These are phyloP conservation scores for Tetranychus truncatus DNA, from an alignment of 2,888 invertebrate species.

Conservation along the genomic window DNA sequence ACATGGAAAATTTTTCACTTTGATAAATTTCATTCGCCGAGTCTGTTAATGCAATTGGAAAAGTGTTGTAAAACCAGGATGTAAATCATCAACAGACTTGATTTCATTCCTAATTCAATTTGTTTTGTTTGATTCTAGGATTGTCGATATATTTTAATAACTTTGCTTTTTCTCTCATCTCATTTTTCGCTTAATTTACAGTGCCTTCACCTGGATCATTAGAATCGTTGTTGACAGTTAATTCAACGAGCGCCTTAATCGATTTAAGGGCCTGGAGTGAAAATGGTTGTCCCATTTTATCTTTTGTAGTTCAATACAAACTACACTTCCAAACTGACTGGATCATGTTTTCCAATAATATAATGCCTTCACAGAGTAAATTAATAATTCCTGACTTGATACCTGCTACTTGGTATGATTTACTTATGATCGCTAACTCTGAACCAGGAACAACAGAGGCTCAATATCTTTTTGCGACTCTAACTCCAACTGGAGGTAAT, in stretches of 20 bases:
- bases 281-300: slow-evolving; percentile 25
- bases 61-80: too few relatives aligned
- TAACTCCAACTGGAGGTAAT: slow-evolving; percentile 13
- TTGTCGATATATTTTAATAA: neutral
- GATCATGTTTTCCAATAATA: slow-evolving; percentile 22
- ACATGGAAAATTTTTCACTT: too few relatives aligned
- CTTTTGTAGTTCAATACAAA: slow-evolving; percentile 24
- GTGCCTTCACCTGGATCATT: slow-evolving; percentile 25
- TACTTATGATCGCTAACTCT: slow-evolving; percentile 20
- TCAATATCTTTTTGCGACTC: slow-evolving; percentile 18
- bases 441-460: slow-evolving; percentile 18
- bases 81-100: too few relatives aligned
- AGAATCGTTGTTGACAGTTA: slow-evolving; percentile 23
- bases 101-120: too few relatives aligned
- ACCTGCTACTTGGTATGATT: slow-evolving; percentile 19
- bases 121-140: neutral
- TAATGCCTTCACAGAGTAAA: slow-evolving; percentile 20
- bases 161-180: neutral
- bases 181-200: slow-evolving; percentile 7
- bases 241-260: slow-evolving; percentile 23
- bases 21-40: too few relatives aligned
- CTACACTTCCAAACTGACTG: slow-evolving; percentile 21
- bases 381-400: slow-evolving; percentile 22
- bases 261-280: slow-evolving; percentile 25
- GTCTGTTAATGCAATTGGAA: too few relatives aligned